A percentile compares a stretch with the other conserved stretches of the same genome.
These are phyloP conservation scores for Pygoscelis antarcticus DNA, from an alignment of 2,113 vertebrate genomes.

Conservation along the genomic window DNA sequence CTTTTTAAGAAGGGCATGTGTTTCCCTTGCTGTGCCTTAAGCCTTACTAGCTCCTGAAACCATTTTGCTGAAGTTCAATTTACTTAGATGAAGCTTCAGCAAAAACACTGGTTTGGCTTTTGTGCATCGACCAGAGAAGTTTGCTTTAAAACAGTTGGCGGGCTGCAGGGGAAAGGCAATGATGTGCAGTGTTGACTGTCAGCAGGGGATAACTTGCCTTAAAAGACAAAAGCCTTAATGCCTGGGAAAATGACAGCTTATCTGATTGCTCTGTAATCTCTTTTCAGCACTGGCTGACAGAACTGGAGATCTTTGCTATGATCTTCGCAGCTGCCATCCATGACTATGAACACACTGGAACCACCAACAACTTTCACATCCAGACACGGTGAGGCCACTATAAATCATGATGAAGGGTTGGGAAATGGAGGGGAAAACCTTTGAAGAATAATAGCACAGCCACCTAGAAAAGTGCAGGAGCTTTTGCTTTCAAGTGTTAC, in stretches of 20 bases:
- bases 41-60: not conserved
- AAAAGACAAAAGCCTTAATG: slow-evolving; percentile 5
- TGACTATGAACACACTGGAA: slow-evolving; percentile 97
- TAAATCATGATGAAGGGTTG: not conserved
- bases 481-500: not conserved
- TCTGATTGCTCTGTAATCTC: slow-evolving; percentile 52
- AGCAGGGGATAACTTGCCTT: not conserved
- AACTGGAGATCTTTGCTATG: slow-evolving; percentile 97
- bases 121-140: not conserved
- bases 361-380: slow-evolving; percentile 99
- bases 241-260: not conserved
- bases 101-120: not conserved
- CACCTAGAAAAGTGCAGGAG: not conserved
- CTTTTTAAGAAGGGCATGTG: not conserved
- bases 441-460: not conserved
- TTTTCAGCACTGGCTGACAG: slow-evolving; percentile 95
- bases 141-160: not conserved
- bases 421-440: not conserved
- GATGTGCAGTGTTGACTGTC: not conserved
- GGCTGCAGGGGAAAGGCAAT: not conserved
- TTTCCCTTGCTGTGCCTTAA: not conserved
- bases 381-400: slow-evolving; percentile 84
- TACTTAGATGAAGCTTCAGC: not conserved
- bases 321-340: slow-evolving; percentile 97
- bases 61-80: not conserved